Percentiles rank a stretch among this genome's conserved stretches.
Conservation (phyloP, 2,797 vertebrate genomes). For the Pterois miles region DNA sequence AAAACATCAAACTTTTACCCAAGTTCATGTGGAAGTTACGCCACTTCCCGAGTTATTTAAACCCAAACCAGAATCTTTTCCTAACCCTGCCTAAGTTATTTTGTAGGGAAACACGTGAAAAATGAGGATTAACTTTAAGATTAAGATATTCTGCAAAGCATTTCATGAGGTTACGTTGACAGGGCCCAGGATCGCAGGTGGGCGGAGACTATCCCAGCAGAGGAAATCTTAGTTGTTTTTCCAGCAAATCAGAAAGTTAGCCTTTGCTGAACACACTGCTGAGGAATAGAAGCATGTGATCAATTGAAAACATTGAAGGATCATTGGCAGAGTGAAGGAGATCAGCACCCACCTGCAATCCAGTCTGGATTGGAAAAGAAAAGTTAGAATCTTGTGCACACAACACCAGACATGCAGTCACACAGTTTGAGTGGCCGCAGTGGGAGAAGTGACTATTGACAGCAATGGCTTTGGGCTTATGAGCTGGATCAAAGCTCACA, state of each 20-base stretch:
- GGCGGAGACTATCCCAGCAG: neutral
- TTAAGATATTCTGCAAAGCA: too few species aligned
- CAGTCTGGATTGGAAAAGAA: neutral
- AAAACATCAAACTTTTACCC: too few species aligned
- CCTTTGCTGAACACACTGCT: neutral
- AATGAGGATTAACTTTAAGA: too few species aligned
- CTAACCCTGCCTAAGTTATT: too few species aligned
- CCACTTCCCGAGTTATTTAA: too few species aligned
- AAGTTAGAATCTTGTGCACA: neutral
- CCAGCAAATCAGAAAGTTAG: neutral
- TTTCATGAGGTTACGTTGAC: too few species aligned
- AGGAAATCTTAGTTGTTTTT: neutral
- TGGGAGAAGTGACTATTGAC: conserved; percentile 2
- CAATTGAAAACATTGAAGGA: neutral
- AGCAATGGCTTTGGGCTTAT: conserved; percentile 4
- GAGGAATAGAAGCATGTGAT: neutral
- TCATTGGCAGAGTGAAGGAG: neutral
- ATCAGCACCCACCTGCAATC: neutral
- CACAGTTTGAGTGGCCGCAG: conserved; percentile 26
- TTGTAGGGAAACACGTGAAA: too few species aligned
- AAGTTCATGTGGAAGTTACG: too few species aligned
- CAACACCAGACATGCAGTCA: conserved; percentile 30
- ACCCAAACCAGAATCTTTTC: too few species aligned
- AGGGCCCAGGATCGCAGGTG: too few species aligned
- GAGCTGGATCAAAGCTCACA: conserved; percentile 6